These are phyloP conservation scores for Garra rufa DNA, from an alignment of 2,113 vertebrate species.

Conservation along the genomic window DNA sequence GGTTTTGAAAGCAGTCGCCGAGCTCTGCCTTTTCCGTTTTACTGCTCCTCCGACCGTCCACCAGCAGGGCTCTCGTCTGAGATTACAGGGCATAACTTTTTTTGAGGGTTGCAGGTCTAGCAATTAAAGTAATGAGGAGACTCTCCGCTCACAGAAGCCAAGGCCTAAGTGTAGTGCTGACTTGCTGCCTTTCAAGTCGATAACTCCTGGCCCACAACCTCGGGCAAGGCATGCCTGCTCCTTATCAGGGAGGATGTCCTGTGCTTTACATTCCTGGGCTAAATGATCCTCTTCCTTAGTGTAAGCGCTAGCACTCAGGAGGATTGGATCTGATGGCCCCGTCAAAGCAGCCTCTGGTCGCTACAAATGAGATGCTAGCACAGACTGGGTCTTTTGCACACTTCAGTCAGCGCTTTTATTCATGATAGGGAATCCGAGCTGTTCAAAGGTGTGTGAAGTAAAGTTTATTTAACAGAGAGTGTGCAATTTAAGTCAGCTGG, in stretches of 20 bases:
- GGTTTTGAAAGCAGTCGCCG: slow-evolving; percentile 22
- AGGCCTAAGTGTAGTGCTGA: slow-evolving; percentile 55
- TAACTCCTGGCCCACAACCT: slow-evolving; percentile 55
- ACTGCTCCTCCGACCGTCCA: slow-evolving; percentile 41
- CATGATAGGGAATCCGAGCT: background rate
- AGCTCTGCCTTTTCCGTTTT: slow-evolving; percentile 13
- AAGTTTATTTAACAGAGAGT: background rate
- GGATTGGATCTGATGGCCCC: slow-evolving; percentile 68
- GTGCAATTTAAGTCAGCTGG: background rate
- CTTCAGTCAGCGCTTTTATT: slow-evolving; percentile 47
- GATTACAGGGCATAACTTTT: slow-evolving; percentile 60
- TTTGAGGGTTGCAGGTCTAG: slow-evolving; percentile 62
- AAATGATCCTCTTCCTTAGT: slow-evolving; percentile 63
- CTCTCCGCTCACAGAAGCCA: slow-evolving; percentile 55
- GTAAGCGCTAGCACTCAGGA: slow-evolving; percentile 59
- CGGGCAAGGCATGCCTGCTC: slow-evolving; percentile 56
- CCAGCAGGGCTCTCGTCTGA: slow-evolving; percentile 52
- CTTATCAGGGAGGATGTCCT: slow-evolving; percentile 65
- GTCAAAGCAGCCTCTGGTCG: slow-evolving; percentile 60
- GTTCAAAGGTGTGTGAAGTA: background rate
- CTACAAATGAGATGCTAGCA: slow-evolving; percentile 52
- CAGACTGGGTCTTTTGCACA: slow-evolving; percentile 19
- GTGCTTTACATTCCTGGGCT: slow-evolving; percentile 66
- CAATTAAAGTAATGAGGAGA: slow-evolving; percentile 70
- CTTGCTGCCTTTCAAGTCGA: slow-evolving; percentile 58